Evolutionary conservation across 35 echinoderm and acorn worm species (phyloP).

Genomic region (Holothuria glaberrima): DNA sequence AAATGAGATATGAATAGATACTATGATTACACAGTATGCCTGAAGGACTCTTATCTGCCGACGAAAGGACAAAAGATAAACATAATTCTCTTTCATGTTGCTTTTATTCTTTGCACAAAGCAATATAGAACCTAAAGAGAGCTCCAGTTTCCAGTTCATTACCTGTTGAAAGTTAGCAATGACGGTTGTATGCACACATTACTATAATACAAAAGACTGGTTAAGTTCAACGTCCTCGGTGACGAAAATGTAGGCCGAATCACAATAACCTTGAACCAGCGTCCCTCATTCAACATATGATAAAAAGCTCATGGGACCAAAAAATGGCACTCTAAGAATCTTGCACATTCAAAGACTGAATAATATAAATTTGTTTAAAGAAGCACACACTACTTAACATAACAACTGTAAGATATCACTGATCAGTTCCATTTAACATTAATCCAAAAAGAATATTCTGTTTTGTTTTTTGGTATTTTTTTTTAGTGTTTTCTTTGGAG

Average conservation of each 20-base stretch:
- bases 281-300: background rate
- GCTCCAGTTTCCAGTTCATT: conserved; percentile 42
- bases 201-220: background rate
- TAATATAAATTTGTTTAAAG: too few relatives aligned
- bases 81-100: background rate
- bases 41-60: background rate
- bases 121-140: background rate
- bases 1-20: background rate
- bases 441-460: too few relatives aligned
- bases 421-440: too few relatives aligned
- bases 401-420: too few relatives aligned
- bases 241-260: background rate
- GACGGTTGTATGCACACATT: background rate
- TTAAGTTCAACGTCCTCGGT: conserved; percentile 29
- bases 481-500: too few relatives aligned
- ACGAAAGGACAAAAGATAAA: too few relatives aligned
- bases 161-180: conserved; percentile 32
- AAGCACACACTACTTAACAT: too few relatives aligned
- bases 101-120: background rate
- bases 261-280: conserved; percentile 24
- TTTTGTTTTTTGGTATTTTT: too few relatives aligned
- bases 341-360: too few relatives aligned
- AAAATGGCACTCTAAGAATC: too few relatives aligned
- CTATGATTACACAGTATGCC: conserved; percentile 46
- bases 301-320: background rate